Evolutionary conservation across 2,888 invertebrate species (phyloP).

Genomic region (Lamellibrachia satsuma): DNA sequence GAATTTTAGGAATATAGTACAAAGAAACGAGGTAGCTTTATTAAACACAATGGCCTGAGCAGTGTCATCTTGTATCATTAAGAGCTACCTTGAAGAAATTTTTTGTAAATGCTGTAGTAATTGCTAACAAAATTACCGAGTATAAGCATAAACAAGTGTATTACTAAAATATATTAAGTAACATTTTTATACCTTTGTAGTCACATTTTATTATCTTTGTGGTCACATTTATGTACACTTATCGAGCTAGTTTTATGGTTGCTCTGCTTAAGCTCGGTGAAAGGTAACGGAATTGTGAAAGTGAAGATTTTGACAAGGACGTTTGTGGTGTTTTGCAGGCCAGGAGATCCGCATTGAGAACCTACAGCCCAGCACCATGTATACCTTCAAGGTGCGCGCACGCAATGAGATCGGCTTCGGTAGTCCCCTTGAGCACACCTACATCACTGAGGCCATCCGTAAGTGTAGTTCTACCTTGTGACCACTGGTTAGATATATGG

Average conservation of each 20-base stretch:
- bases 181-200: background rate
- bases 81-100: background rate
- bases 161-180: background rate
- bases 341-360: slow-evolving; percentile 40
- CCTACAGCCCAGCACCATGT: slow-evolving; percentile 40
- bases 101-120: background rate
- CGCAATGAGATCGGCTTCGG: slow-evolving; percentile 42
- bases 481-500: too few species aligned
- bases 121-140: background rate
- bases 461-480: slow-evolving; percentile 19
- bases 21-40: too few species aligned
- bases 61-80: too few species aligned
- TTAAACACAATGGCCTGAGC: too few species aligned
- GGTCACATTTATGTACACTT: background rate
- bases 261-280: background rate
- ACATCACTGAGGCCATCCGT: slow-evolving; percentile 38
- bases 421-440: slow-evolving; percentile 28
- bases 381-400: slow-evolving; percentile 39
- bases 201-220: background rate
- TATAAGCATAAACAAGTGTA: background rate
- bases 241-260: background rate
- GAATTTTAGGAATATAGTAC: too few species aligned
- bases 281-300: background rate
- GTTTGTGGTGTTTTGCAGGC: slow-evolving; percentile 27
- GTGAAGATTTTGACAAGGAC: background rate